Conservation (phyloP, 2,113 vertebrate species). For the Rousettus leschenaultii region DNA sequence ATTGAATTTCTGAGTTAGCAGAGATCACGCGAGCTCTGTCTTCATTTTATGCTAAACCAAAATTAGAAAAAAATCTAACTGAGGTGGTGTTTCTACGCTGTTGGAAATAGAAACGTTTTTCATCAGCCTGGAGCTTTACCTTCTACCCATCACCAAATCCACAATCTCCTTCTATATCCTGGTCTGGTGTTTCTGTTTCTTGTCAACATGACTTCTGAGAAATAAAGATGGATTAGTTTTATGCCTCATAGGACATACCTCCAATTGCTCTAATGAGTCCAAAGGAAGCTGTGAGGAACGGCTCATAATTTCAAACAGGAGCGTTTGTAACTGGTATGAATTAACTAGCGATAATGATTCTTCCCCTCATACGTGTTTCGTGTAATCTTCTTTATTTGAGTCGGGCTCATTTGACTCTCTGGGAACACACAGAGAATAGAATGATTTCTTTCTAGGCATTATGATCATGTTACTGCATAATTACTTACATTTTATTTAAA, state of each 20-base stretch:
- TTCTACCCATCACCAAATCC: background rate
- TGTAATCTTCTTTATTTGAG: background rate
- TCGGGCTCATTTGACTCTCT: background rate
- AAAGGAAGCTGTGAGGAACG: background rate
- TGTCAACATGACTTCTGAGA: constrained; percentile 35
- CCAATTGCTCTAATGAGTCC: background rate
- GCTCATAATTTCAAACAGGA: background rate
- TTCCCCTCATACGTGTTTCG: background rate
- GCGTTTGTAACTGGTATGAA: background rate
- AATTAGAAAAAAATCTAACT: background rate
- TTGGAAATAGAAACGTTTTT: background rate
- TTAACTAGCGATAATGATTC: background rate
- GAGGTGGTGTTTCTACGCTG: background rate
- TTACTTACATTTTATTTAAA: background rate
- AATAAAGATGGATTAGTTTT: constrained; percentile 26
- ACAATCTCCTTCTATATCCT: background rate
- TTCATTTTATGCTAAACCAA: background rate
- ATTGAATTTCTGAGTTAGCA: background rate
- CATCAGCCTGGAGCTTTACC: background rate
- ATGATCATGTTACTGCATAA: background rate
- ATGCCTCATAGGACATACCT: background rate
- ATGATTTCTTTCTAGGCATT: background rate
- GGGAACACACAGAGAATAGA: background rate
- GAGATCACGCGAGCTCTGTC: background rate
- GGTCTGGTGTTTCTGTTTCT: constrained; percentile 2